Percentiles rank a stretch among this genome's conserved stretches.
Conservation (phyloP, 1,140 invertebrate species). For the Halictus rubicundus region DNA sequence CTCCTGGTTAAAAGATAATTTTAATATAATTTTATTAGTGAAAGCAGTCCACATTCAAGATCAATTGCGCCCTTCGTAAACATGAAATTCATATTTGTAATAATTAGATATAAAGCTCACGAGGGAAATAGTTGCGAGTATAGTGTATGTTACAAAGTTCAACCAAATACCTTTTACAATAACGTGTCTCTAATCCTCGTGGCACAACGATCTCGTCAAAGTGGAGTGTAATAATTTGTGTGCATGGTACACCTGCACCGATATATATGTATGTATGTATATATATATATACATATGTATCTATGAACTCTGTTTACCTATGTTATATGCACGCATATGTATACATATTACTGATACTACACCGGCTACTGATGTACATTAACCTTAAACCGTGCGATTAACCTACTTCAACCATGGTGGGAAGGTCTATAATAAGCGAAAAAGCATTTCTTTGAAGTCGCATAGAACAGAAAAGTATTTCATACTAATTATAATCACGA, state of each 20-base stretch:
- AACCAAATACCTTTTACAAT: constrained; percentile 41
- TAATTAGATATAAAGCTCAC: not conserved
- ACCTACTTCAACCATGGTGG: constrained; percentile 3
- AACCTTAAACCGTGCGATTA: constrained; percentile 23
- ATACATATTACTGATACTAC: constrained; percentile 21
- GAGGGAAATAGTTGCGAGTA: too few species aligned
- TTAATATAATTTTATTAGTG: too few species aligned
- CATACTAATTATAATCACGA: not conserved
- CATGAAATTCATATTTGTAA: too few species aligned
- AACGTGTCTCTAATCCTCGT: constrained; percentile 12
- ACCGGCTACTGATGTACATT: constrained; percentile 2
- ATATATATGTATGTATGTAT: not conserved
- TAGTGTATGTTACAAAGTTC: not conserved
- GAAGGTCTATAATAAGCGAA: not conserved
- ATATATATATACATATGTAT: constrained; percentile 8
- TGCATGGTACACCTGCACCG: constrained; percentile 26
- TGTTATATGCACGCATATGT: constrained; percentile 4
- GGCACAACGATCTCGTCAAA: constrained; percentile 33
- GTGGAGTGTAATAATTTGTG: constrained; percentile 54
- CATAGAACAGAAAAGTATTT: not conserved
- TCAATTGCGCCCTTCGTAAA: too few species aligned
- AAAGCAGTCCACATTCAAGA: too few species aligned
- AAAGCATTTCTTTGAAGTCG: not conserved
- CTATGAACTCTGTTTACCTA: not conserved
- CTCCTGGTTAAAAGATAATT: too few species aligned